Evolutionary conservation across 2,797 vertebrate species (phyloP).

Genomic region (Crenichthys baileyi): DNA sequence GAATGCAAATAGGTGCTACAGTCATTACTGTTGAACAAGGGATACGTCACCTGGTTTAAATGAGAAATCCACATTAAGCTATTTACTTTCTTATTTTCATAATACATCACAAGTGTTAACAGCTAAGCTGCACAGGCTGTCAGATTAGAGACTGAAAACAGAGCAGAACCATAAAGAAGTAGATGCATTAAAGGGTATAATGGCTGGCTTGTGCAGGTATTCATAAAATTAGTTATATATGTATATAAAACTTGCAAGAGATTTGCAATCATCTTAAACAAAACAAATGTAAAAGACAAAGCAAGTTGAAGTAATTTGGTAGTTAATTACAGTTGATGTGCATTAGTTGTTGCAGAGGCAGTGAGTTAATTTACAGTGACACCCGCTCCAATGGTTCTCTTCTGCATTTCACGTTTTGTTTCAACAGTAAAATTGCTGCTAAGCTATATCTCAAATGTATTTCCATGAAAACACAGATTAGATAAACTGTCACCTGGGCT

Average conservation of each 20-base stretch:
- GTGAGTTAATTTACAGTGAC: background rate
- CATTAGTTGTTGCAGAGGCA: background rate
- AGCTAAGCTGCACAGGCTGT: background rate
- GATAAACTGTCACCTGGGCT: background rate
- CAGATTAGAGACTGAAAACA: background rate
- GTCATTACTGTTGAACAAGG: slow-evolving; percentile 11
- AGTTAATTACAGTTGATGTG: background rate
- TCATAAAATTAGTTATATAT: background rate
- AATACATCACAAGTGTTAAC: background rate
- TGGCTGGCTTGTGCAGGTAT: background rate
- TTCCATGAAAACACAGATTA: slow-evolving; percentile 28
- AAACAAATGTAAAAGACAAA: background rate
- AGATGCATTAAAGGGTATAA: background rate
- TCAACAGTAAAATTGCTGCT: background rate
- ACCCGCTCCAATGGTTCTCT: background rate
- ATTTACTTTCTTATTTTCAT: slow-evolving; percentile 6
- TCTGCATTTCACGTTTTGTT: background rate
- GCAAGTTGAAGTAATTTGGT: background rate
- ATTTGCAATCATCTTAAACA: background rate
- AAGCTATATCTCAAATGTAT: slow-evolving; percentile 22
- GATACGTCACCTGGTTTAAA: slow-evolving; percentile 13
- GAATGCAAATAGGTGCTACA: background rate
- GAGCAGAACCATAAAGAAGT: background rate
- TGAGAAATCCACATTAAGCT: background rate
- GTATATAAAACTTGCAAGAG: background rate